Percentiles rank a stretch among this genome's conserved stretches.
phyloP scores from a whole-genome alignment of 2,888 invertebrate species.

The Phyto melanocephala region DNA sequence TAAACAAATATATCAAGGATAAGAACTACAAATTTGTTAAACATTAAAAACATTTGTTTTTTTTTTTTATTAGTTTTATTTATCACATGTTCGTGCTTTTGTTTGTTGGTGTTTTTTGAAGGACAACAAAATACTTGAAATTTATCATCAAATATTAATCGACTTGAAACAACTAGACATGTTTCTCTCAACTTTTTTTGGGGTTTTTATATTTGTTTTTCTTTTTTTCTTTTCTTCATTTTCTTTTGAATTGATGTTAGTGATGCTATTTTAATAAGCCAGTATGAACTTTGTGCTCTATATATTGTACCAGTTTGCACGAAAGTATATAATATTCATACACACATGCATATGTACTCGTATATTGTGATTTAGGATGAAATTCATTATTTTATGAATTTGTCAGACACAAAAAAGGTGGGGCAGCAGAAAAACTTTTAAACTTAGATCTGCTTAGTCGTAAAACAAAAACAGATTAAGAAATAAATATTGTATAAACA shows the following conservation, averaged over 20 bases:
- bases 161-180: constrained; percentile 17
- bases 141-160: constrained; percentile 37
- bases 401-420: background rate
- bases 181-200: background rate
- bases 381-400: background rate
- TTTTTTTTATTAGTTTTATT: background rate
- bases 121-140: constrained; percentile 34
- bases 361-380: background rate
- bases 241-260: background rate
- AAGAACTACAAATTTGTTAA: constrained; percentile 19
- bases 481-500: background rate
- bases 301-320: too few species aligned
- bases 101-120: constrained; percentile 5
- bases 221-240: background rate
- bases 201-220: too few species aligned
- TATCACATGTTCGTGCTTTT: constrained; percentile 9
- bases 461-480: background rate
- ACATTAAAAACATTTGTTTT: constrained; percentile 14
- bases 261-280: background rate
- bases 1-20: constrained; percentile 3
- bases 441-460: background rate
- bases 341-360: too few species aligned
- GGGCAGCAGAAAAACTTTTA: background rate
- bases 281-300: background rate
- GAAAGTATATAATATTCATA: too few species aligned